phyloP scores from a whole-genome alignment of 2,113 vertebrate genomes.

The Sturnira hondurensis region DNA sequence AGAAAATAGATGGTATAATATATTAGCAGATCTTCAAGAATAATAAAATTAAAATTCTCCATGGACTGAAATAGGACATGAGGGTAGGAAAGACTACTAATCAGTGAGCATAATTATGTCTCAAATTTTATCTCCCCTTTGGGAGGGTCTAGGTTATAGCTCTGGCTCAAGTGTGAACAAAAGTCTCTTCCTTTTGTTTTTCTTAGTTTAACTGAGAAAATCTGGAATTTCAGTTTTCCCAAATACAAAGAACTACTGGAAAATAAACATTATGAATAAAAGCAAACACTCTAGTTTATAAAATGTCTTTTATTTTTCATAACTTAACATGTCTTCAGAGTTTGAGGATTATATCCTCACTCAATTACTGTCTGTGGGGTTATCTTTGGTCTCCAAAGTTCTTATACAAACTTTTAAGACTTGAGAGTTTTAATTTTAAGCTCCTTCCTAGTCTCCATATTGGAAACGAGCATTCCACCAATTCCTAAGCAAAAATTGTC shows the following conservation, averaged over 20 bases:
- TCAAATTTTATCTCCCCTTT: neutral
- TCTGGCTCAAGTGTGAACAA: neutral
- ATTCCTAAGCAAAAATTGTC: neutral
- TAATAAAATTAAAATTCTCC: neutral
- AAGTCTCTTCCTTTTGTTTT: neutral
- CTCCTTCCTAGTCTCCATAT: neutral
- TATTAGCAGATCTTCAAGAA: neutral
- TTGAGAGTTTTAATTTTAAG: neutral
- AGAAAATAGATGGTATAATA: neutral
- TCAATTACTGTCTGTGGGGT: neutral
- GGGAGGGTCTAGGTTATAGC: neutral
- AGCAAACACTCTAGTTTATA: neutral
- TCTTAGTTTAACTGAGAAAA: neutral
- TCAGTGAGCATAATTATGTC: neutral
- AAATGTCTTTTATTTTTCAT: neutral
- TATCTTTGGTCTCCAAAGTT: neutral
- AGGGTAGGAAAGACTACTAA: neutral
- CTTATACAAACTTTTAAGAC: neutral
- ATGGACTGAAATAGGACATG: neutral
- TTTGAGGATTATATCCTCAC: neutral
- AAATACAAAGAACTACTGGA: neutral
- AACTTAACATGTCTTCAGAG: neutral
- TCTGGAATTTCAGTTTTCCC: neutral
- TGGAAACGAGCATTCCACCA: neutral
- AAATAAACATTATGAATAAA: neutral